Conservation (phyloP, 2,113 vertebrate species). For the Struthio camelus region DNA sequence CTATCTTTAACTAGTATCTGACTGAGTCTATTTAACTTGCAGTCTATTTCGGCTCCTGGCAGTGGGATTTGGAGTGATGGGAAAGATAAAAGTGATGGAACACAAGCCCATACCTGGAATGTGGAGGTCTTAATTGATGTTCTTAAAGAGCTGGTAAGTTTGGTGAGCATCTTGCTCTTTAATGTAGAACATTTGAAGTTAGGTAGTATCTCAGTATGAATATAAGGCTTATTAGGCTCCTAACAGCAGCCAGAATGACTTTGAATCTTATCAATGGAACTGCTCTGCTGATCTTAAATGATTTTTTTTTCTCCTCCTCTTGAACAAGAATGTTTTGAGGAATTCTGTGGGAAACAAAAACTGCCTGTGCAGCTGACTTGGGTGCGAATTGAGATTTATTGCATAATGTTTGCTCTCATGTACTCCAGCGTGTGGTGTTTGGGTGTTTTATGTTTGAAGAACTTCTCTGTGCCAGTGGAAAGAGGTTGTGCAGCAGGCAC, state of each 20-base stretch:
- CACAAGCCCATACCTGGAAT: constrained; percentile 96
- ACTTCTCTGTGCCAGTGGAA: neutral
- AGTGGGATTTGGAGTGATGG: constrained; percentile 99
- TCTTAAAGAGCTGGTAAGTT: constrained; percentile 95
- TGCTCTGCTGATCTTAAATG: neutral
- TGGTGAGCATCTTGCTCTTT: neutral
- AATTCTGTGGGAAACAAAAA: neutral
- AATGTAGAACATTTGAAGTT: neutral
- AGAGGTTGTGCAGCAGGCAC: neutral
- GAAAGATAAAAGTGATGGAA: constrained; percentile 95
- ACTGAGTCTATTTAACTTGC: constrained; percentile 37
- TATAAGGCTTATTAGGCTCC: neutral
- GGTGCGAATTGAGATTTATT: neutral
- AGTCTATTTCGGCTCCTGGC: constrained; percentile 96
- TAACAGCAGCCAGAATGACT: neutral
- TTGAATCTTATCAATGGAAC: neutral
- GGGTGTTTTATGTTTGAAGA: neutral
- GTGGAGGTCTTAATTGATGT: constrained; percentile 98
- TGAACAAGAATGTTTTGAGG: neutral
- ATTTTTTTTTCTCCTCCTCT: neutral
- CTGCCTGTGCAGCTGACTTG: neutral
- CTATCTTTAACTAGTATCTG: neutral
- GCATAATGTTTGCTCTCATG: neutral
- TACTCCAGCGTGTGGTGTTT: neutral
- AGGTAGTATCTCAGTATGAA: neutral